Percentiles rank a stretch among this genome's conserved stretches.
Evolutionary conservation across 2,888 invertebrate species (phyloP).

Genomic region (Drosophila borborema): DNA sequence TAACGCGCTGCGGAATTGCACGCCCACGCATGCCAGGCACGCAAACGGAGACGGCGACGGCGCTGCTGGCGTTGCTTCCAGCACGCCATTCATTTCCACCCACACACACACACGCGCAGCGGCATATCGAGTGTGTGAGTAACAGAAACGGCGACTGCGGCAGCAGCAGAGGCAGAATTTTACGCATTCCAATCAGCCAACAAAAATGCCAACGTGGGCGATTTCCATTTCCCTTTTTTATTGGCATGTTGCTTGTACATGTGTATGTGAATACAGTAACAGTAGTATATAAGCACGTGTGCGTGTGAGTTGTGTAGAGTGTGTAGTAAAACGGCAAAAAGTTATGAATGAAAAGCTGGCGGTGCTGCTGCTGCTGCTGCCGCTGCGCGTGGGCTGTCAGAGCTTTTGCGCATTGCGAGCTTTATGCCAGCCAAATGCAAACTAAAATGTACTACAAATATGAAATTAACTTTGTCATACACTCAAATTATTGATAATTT

Average conservation of each 20-base stretch:
- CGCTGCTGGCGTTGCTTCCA: constrained; percentile 52
- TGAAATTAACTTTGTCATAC: constrained; percentile 4
- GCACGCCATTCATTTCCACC: constrained; percentile 68
- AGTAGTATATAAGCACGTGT: constrained; percentile 13
- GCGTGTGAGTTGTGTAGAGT: constrained; percentile 12
- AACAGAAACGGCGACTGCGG: constrained; percentile 15
- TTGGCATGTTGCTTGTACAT: constrained; percentile 25
- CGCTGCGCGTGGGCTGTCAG: constrained; percentile 32
- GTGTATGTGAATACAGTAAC: constrained; percentile 9
- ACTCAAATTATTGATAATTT: background rate
- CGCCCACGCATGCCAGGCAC: constrained; percentile 61
- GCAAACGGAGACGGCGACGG: constrained; percentile 31
- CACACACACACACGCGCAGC: constrained; percentile 22
- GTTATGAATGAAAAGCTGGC: constrained; percentile 73
- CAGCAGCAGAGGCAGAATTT: constrained; percentile 50
- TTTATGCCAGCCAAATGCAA: constrained; percentile 17
- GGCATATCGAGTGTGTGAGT: constrained; percentile 24
- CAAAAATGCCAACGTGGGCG: constrained; percentile 63
- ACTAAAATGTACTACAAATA: constrained; percentile 17
- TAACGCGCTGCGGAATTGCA: constrained; percentile 71
- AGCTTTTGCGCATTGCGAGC: constrained; percentile 43
- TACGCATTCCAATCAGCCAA: constrained; percentile 78
- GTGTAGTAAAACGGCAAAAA: constrained; percentile 56
- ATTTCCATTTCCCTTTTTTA: constrained; percentile 60
- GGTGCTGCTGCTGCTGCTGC: constrained; percentile 1